These are phyloP conservation scores for Microcebus jonahi DNA, from an alignment of 2,113 vertebrate genomes.

Conservation along the genomic window DNA sequence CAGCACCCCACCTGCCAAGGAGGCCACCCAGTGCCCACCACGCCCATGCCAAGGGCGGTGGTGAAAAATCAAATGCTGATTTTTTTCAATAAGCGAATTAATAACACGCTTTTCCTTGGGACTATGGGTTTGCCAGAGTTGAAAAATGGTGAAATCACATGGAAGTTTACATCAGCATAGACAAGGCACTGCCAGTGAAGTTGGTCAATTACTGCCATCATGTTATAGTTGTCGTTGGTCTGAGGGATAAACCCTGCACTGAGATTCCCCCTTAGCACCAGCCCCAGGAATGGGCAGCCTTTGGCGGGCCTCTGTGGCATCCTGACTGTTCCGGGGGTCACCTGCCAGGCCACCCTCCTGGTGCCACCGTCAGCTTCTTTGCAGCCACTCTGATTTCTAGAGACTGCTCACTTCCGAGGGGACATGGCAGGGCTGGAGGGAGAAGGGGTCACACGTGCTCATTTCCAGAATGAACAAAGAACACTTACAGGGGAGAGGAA, in stretches of 20 bases:
- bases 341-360: background rate
- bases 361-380: too few relatives aligned
- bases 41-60: background rate
- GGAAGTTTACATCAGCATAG: background rate
- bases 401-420: background rate
- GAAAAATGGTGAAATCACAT: background rate
- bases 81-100: background rate
- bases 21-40: background rate
- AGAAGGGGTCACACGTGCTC: background rate
- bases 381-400: background rate
- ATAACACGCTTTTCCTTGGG: background rate
- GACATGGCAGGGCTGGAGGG: background rate
- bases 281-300: background rate
- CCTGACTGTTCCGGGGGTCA: background rate
- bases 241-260: background rate
- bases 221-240: background rate
- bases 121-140: background rate
- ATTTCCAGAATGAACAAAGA: constrained; percentile 62
- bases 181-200: background rate
- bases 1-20: background rate
- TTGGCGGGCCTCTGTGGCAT: background rate
- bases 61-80: background rate
- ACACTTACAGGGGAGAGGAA: background rate
- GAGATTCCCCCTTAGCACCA: background rate
- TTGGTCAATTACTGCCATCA: too few relatives aligned